Evolutionary conservation across 2,888 invertebrate genomes (phyloP), one percentile per base, ranked within the genome.

Genomic region (Gari tellinella): DNA sequence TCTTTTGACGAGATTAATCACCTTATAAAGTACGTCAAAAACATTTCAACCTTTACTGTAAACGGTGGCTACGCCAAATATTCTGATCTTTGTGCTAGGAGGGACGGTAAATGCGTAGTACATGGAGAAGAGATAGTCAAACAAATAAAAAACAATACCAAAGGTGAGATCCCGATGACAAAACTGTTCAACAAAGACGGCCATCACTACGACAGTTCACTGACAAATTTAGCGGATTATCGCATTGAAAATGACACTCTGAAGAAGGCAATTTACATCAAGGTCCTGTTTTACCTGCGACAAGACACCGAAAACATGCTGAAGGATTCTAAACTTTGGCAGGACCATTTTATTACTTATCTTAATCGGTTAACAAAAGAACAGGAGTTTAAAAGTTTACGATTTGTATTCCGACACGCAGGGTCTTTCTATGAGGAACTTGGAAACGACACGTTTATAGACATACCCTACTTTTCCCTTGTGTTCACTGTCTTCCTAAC

Each of bases 401-500:
- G 51, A 48, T 23, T 64, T 2, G 64, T 58, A 10, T 70, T 70
- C 40, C 15, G 64, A 10, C 63, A 64, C 23, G 49, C 70, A 8
- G 56, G 53, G 5, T 63, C 70, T 1, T 70, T 70, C 25, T 64
- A 64, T 19, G 70, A 70, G 17, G 64, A 64, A 41, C 48, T 70
- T 15, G 64, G 60, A n/a, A 60, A 58, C 31, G 70, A 70, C 43
- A 70, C 70, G 5, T 70, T 53, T 26, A 46, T 60, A 31, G 70
- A 70, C 31, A 70, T 70, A 1, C 70, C 64, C 0, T 70, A 64
- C 17, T 64, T 70, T 41, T 64, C 64, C 8, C 55, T 70, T 14
- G 64, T 64, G 25, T 70, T 70, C 55, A 64, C 70, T 10, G 70
- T 70, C 12, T 64, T 70, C 19, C 53, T 70, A 1, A 64, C 70